Evolutionary conservation across 2,888 invertebrate genomes (phyloP), one percentile per base, ranked within the genome.

Genomic region (Drosophila cognata): DNA sequence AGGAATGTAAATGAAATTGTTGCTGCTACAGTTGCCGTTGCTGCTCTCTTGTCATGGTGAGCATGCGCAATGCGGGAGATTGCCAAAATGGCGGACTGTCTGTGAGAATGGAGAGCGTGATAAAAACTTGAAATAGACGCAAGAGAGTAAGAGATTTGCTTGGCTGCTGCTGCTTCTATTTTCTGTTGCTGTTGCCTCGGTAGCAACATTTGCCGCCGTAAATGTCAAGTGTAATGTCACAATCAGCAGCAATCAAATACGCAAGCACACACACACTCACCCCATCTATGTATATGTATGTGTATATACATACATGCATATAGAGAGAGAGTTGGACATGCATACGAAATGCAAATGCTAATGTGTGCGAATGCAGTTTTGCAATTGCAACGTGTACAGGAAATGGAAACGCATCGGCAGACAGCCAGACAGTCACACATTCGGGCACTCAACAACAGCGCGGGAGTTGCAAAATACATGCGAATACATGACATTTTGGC

Each of bases 221-320:
- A 91, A 91, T 91, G 92, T 91, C 91, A 91, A 91, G 92, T 91
- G 91, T 91, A 91, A 91, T 92, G 91, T 92, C 91, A 91, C 88
- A 91, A 91, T 91, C 89, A 88, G 82, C 88, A 79, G 89, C 88
- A 86, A 84, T 87, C 89, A 87, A 87, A 84, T 88, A 88, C 74
- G 84, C 74, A 84, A 83, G 84, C 83, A 84, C 71, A 68, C 67
- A 67, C 58, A 53, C 31, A 67, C 58, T 33, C 33, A 33, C 33
- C 33, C 33, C 33, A 33, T 33, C 33, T 11, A 11, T 33, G 10
- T 33, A 4, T 11, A 1, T 11, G 4, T 16, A 13, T 25, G 7
- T 51, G 43, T 50, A 57, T 51, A 51, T 51, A 70, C 46, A 59
- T 25, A 62, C 58, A 61, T n/a, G 64, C 56, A 29, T 16, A 51